Base-by-base conservation (phyloP, 2,797 vertebrate genomes). In the Zenarchopterus dispar region DNA sequence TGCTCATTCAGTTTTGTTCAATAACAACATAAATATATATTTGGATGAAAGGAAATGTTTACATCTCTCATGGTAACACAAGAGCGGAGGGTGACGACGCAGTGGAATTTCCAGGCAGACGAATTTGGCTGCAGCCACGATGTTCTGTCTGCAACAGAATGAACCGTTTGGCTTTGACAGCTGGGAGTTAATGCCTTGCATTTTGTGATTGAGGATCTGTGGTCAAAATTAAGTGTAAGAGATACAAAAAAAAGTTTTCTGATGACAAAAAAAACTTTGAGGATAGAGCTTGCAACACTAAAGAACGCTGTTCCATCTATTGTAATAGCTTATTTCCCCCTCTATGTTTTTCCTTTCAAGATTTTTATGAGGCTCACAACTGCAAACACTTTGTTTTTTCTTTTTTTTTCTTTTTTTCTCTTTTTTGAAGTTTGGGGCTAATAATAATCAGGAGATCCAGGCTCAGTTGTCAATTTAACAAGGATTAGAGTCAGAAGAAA, bases 141-240 rank as follows among this genome's bases (percentile, higher is more conserved):
- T 9, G 53, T 67, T 41, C 41, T 24, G 9, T 63, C 23, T 54
- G 2, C 55, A 53, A 43, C 19, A 22, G 7, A 28, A 16, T 7
- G 22, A 21, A 70, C n/a, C 8, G 57, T 55, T 61, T 61, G 24
- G 49, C 69, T 28, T 21, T 63, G 44, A 64, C 56, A 75, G 22
- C 18, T 33, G 13, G 3, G 56, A 43, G 19, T 59, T 64, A 45
- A 70, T 76, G 61, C 78, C 23, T 18, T 45, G 18, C 22, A 28
- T n/a, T 53, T 21, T 76, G 41, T 11, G 39, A 24, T 23, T 44
- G 18, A 47, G 28, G 8, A 63, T 22, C 3, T 0, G 4, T 17
- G 44, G 13, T 55, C 13, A 36, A 33, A 47, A 70, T 58, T 48
- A 54, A 42, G 3, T 54, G 11, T 24, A 52, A 49, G 17, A 0